phyloP scores from a whole-genome alignment of 2,888 invertebrate genomes.

The Bugula neritina region DNA sequence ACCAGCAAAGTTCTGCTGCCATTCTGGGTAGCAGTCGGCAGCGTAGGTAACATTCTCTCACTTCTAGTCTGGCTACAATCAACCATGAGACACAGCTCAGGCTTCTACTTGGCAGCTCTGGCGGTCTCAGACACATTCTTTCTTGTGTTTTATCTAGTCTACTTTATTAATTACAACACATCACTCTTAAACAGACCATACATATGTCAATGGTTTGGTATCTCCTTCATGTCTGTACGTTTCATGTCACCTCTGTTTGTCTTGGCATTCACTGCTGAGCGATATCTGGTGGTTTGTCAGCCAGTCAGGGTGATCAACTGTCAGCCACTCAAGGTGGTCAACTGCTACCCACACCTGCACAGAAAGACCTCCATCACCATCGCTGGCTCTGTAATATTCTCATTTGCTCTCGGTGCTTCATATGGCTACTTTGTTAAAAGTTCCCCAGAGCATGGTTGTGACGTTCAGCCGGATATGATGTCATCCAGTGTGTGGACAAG shows the following conservation, averaged over 20 bases:
- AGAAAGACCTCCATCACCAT: slow-evolving; percentile 47
- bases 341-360: too few relatives aligned
- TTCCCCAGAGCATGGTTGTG: neutral
- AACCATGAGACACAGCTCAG: slow-evolving; percentile 51
- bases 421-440: slow-evolving; percentile 49
- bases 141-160: slow-evolving; percentile 43
- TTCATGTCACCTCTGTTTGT: slow-evolving; percentile 49
- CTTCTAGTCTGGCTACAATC: slow-evolving; percentile 50
- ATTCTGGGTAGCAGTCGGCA: slow-evolving; percentile 47
- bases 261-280: slow-evolving; percentile 50
- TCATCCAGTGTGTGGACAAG: slow-evolving; percentile 28
- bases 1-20: slow-evolving; percentile 44
- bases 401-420: slow-evolving; percentile 39
- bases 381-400: slow-evolving; percentile 35
- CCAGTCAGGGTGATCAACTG: slow-evolving; percentile 37
- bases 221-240: slow-evolving; percentile 46
- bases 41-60: slow-evolving; percentile 50
- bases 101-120: slow-evolving; percentile 50
- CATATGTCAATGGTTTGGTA: slow-evolving; percentile 46
- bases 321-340: slow-evolving; percentile 42
- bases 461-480: neutral
- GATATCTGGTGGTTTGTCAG: slow-evolving; percentile 51
- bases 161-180: slow-evolving; percentile 44
- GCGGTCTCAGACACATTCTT: slow-evolving; percentile 49
- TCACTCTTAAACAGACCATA: slow-evolving; percentile 38